Evolutionary conservation across 2,113 vertebrate species (phyloP), one percentile per base, ranked within the genome.

Genomic region (Sinocyclocheilus grahami): DNA sequence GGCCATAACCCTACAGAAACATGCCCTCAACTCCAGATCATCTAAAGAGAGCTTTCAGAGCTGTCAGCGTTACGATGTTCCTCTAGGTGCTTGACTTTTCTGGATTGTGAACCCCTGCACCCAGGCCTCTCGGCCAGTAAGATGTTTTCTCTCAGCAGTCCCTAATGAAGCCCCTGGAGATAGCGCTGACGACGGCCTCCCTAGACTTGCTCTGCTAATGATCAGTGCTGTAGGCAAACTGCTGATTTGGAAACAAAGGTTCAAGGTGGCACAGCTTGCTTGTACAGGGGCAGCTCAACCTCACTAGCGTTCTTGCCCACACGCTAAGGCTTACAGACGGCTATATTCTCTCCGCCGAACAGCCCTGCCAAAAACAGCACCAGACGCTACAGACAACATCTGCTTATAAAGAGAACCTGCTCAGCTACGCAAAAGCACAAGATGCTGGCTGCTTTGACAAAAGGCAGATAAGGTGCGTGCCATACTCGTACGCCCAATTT

Each of bases 111-210:
- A 82, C 12, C 81, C 80, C 88, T 89, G 89, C 78, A 63, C 74
- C 92, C 89, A 91, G 81, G 18, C 87, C 92, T 88, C 86, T 91
- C 92, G 92, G 93, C 91, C 91, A 90, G 88, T 92, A 86, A 78
- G 53, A 78, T 72, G 20, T 71, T 88, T 85, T 91, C 93, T 94
- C 90, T 91, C 91, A 53, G 92, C 78, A 24, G 90, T 92, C 90
- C 3, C 69, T 95, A 95, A 94, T 95, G 93, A 95, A 93, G 88
- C 90, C 94, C 91, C 93, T 84, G 91, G 94, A 95, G 94, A 92
- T 92, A 51, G 83, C 90, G 27, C 90, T 84, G 90, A 1, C 27
- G 83, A 91, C 90, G 89, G 86, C 88, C 90, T 89, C 92, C 90
- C 93, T 48, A 90, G 88, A 86, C 88, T 88, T 90, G 85, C 90